A percentile compares a stretch with the other conserved stretches of the same genome.
phyloP scores from a whole-genome alignment of 2,888 invertebrate species.

The Callyntrura guangdongensis region DNA sequence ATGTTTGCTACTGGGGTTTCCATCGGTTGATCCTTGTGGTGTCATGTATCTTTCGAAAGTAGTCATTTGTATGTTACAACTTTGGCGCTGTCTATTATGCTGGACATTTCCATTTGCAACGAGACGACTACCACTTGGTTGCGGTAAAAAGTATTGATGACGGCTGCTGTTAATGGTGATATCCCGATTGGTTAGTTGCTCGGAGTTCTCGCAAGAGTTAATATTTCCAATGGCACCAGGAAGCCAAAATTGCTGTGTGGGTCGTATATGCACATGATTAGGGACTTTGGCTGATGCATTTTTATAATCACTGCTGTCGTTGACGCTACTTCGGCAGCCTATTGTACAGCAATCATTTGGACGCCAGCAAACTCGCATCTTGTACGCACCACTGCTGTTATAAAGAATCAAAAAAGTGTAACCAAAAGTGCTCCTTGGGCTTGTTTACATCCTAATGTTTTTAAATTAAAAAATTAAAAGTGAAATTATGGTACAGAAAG shows the following conservation, averaged over 20 bases:
- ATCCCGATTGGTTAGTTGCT: conserved; percentile 20
- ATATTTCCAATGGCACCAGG: neutral
- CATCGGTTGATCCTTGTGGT: neutral
- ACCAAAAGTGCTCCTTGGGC: too few species aligned
- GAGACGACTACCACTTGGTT: neutral
- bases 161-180: conserved; percentile 39
- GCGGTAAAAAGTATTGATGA: neutral
- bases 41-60: neutral
- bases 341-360: conserved; percentile 80
- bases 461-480: too few species aligned
- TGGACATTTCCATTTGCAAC: neutral
- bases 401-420: too few species aligned
- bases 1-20: neutral
- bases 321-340: conserved; percentile 57
- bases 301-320: neutral
- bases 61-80: conserved; percentile 48
- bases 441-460: too few species aligned
- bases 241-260: conserved; percentile 52
- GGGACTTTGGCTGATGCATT: neutral
- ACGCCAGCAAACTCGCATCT: conserved; percentile 82
- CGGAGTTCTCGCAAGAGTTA: neutral
- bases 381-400: too few species aligned
- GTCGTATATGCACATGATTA: conserved; percentile 38
- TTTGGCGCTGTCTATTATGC: conserved; percentile 17
- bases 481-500: too few species aligned